Evolutionary conservation across 2,113 vertebrate species (phyloP), one percentile per base, ranked within the genome.

Genomic region (Apistogramma diplotaenia): DNA sequence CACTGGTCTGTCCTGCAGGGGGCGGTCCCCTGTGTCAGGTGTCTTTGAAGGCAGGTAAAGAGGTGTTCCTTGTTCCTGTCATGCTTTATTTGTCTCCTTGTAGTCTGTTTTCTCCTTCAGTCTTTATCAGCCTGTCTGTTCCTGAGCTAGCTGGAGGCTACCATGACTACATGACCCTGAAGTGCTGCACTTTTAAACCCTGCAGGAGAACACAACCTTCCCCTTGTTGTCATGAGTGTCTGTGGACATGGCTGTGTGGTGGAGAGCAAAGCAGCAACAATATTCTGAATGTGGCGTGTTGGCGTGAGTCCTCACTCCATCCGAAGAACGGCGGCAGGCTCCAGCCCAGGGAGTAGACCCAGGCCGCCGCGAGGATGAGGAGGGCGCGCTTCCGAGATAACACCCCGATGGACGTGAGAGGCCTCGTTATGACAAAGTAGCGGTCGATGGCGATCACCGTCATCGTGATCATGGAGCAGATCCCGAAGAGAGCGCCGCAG

Each of bases 401-500:
- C 74, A 93, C 58, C 0, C 94, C 94, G 3, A 94, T 94, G 67
- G 94, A 94, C 67, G 93, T 86, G 75, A 94, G 87, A 21, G 94
- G 94, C 3, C 92, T 87, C 1, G 94, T 94, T 87, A 94, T 94
- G 83, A 94, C 94, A 1, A 94, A 90, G 85, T 93, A 94, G 0
- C 94, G 92, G 61, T 94, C 94, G 1, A 93, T 16, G 1, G 94
- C 92, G 16, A 94, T 94, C 60, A 94, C 92, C 3, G 78, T 94
- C 67, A 94, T 89, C 2, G 94, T 94, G 81, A 94, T 92, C 94
- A 94, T 94, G 87, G 94, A 94, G 84, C 92, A 93, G 80, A 94
- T 94, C 27, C 94, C 94, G 2, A 94, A 94, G 19, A 94, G 89
- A 6, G 94, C 94, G 6, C 94, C 94, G 0, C 94, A 94, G 84